Conservation (phyloP, 2,888 invertebrate species). For the Keiferia lycopersicella region DNA sequence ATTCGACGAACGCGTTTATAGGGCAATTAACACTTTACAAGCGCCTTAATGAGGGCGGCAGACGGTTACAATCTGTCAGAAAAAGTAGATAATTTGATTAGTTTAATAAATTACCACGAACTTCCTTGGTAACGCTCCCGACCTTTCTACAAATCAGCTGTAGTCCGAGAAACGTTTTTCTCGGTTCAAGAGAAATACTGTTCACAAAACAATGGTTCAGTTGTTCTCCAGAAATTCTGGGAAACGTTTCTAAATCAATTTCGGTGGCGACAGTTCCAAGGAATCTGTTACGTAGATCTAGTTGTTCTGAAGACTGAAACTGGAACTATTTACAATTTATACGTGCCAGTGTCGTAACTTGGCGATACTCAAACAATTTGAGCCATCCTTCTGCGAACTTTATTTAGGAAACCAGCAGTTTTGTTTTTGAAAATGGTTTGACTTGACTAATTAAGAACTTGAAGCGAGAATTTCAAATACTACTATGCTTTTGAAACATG, state of each 20-base stretch:
- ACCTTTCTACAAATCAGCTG: not conserved
- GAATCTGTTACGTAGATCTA: not conserved
- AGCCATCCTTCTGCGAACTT: not conserved
- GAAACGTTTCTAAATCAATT: not conserved
- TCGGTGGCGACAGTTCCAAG: not conserved
- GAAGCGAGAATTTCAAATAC: too few relatives aligned
- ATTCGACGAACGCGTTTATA: conserved; percentile 5
- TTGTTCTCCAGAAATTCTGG: not conserved
- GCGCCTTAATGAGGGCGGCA: not conserved
- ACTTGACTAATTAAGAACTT: too few relatives aligned
- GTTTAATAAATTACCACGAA: not conserved
- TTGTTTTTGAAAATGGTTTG: too few relatives aligned
- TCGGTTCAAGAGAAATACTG: not conserved
- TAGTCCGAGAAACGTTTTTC: not conserved
- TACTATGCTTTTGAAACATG: too few relatives aligned
- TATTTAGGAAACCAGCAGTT: not conserved
- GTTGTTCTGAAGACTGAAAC: not conserved
- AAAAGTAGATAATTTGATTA: not conserved
- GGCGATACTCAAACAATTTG: not conserved
- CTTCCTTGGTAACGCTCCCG: not conserved
- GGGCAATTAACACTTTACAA: conserved; percentile 19
- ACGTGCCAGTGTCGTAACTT: not conserved
- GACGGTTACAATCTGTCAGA: not conserved
- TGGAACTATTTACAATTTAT: not conserved
- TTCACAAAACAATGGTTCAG: not conserved